phyloP scores from a whole-genome alignment of 2,888 invertebrate species.

The Agrotis exclamationis region DNA sequence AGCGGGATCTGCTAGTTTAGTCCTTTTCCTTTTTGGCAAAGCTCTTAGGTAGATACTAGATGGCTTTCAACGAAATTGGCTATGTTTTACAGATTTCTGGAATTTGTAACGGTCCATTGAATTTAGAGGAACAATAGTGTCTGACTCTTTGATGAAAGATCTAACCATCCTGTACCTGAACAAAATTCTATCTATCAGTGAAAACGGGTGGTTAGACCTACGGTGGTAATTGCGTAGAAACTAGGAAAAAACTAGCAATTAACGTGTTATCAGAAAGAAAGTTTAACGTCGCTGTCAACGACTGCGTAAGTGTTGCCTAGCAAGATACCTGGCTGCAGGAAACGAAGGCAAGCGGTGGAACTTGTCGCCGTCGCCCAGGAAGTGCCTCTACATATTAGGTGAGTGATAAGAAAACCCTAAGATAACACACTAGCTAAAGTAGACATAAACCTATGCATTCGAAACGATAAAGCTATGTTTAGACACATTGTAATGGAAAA shows the following conservation, averaged over 20 bases:
- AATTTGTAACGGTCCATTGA: constrained; percentile 75
- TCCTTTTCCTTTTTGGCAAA: constrained; percentile 27
- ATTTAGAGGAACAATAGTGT: constrained; percentile 73
- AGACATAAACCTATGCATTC: constrained; percentile 47
- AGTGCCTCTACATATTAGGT: constrained; percentile 68
- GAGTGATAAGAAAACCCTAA: constrained; percentile 70
- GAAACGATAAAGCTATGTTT: constrained; percentile 54
- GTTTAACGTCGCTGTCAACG: constrained; percentile 71
- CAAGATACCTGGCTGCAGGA: constrained; percentile 72
- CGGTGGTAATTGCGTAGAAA: constrained; percentile 57
- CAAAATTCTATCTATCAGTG: constrained; percentile 30
- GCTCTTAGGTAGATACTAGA: constrained; percentile 40
- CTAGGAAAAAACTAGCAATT: constrained; percentile 62
- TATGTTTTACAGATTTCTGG: constrained; percentile 73
- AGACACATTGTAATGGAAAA: constrained; percentile 57
- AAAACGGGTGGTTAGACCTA: constrained; percentile 23
- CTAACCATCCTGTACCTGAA: constrained; percentile 8
- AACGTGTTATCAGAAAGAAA: constrained; percentile 73
- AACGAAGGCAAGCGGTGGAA: constrained; percentile 71
- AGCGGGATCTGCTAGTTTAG: constrained; percentile 22
- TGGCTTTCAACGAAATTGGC: constrained; percentile 73
- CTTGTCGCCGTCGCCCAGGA: constrained; percentile 76
- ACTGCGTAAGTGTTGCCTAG: constrained; percentile 66
- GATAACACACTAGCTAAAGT: constrained; percentile 37
- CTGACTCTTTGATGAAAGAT: constrained; percentile 62